Percentiles rank a stretch among this genome's conserved stretches.
Evolutionary conservation across 1,140 invertebrate species (phyloP).

Genomic region (Amyelois transitella): DNA sequence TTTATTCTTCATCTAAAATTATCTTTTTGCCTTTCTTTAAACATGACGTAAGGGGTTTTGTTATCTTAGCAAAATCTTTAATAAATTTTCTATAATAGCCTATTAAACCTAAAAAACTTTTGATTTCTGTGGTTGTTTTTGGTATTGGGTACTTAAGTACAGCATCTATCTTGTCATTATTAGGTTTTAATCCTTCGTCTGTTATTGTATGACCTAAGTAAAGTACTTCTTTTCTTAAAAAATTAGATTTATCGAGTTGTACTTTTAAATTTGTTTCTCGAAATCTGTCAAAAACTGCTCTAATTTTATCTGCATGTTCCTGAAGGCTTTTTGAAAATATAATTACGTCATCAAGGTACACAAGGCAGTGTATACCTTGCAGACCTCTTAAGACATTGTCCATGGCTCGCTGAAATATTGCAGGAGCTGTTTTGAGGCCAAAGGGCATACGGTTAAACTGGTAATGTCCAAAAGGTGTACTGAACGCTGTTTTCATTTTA

Average conservation of each 20-base stretch:
- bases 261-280: background rate
- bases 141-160: background rate
- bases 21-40: conserved; percentile 2
- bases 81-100: conserved; percentile 8
- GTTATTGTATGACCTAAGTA: conserved; percentile 6
- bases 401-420: conserved; percentile 47
- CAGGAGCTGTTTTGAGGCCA: conserved; percentile 42
- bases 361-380: conserved; percentile 8
- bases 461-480: conserved; percentile 32
- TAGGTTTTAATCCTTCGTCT: background rate
- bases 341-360: conserved; percentile 24
- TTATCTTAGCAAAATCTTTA: conserved; percentile 7
- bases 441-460: conserved; percentile 37
- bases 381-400: conserved; percentile 38
- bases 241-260: too few species aligned
- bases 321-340: background rate
- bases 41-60: background rate
- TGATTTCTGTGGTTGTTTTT: background rate
- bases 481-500: conserved; percentile 32
- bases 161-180: background rate
- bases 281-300: background rate
- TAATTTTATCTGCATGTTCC: background rate
- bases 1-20: background rate
- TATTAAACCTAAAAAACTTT: conserved; percentile 1
- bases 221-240: background rate